Conservation (phyloP, 2,113 vertebrate species). For the Cepphus grylle region DNA sequence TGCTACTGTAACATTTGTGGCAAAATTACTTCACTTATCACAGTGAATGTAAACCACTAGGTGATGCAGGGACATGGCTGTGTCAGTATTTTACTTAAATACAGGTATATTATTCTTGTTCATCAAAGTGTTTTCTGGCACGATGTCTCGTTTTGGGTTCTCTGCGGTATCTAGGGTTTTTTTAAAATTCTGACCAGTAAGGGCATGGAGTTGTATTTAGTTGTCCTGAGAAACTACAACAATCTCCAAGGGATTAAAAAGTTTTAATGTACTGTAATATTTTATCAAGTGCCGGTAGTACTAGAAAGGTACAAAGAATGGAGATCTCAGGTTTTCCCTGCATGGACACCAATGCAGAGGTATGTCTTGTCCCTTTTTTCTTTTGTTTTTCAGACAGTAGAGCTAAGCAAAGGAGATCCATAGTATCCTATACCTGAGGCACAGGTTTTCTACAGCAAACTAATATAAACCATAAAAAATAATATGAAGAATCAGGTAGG, state of each 20-base stretch:
- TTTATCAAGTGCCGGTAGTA: background rate
- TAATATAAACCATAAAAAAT: background rate
- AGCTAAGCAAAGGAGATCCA: background rate
- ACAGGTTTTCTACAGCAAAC: background rate
- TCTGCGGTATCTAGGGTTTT: background rate
- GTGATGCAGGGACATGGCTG: background rate
- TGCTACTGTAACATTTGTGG: background rate
- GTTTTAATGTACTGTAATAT: background rate
- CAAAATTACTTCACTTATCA: background rate
- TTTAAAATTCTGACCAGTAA: background rate
- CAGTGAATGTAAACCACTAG: background rate
- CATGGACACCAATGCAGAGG: background rate
- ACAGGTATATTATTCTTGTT: background rate
- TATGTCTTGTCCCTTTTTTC: background rate
- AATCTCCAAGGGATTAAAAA: background rate
- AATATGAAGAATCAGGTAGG: background rate
- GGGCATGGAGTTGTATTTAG: background rate
- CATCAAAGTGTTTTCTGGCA: background rate
- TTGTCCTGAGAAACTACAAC: background rate
- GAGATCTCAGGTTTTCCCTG: background rate
- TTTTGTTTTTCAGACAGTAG: background rate
- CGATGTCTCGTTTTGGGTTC: background rate
- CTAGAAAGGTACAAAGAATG: background rate
- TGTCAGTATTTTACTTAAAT: background rate
- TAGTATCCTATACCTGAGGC: background rate